phyloP scores from a whole-genome alignment of 2,113 vertebrate species.

The Perca flavescens region DNA sequence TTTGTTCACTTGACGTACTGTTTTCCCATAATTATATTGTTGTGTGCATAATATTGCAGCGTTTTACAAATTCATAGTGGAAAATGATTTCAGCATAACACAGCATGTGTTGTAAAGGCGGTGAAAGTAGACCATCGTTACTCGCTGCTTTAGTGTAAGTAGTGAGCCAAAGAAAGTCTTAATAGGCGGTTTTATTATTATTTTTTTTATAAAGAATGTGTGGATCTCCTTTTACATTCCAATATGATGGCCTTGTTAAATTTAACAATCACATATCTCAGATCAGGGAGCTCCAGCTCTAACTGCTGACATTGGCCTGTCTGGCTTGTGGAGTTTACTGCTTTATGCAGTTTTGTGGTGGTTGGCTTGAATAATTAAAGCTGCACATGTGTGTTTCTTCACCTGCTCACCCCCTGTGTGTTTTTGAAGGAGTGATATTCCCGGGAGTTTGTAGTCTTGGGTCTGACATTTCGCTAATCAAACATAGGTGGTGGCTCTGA shows the following conservation, averaged over 20 bases:
- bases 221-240: neutral
- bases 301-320: constrained; percentile 39
- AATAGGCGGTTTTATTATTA: neutral
- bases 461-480: constrained; percentile 87
- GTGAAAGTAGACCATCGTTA: neutral
- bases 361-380: constrained; percentile 73
- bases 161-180: neutral
- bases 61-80: constrained; percentile 10
- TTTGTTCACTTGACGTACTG: constrained; percentile 21
- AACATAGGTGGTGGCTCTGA: constrained; percentile 77
- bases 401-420: constrained; percentile 45
- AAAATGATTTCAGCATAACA: neutral
- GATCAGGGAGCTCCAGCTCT: constrained; percentile 30
- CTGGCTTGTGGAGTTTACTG: constrained; percentile 46
- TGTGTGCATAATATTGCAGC: neutral
- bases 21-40: constrained; percentile 4
- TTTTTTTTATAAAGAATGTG: neutral
- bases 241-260: constrained; percentile 1
- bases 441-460: constrained; percentile 78
- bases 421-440: constrained; percentile 77
- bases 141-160: neutral
- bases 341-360: constrained; percentile 37
- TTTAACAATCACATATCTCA: constrained; percentile 6
- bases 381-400: constrained; percentile 60
- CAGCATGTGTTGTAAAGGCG: neutral